These are phyloP conservation scores for Aporophyla nigra DNA, from an alignment of 2,888 invertebrate species.

Conservation along the genomic window DNA sequence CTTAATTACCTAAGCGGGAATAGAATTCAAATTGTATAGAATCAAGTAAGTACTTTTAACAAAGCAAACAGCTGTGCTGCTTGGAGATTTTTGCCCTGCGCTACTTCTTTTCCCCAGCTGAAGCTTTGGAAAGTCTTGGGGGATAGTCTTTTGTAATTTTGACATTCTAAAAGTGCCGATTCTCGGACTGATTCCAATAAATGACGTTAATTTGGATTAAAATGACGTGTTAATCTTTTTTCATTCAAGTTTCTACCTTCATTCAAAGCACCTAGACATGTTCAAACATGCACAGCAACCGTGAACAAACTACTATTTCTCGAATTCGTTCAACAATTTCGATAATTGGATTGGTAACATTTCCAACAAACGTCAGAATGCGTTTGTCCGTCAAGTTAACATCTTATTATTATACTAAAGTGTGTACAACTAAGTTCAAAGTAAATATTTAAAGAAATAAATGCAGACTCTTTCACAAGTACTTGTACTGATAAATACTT, in stretches of 20 bases:
- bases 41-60: not conserved
- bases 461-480: constrained; percentile 57
- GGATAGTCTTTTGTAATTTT: too few relatives aligned
- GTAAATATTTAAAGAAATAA: constrained; percentile 54
- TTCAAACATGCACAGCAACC: constrained; percentile 13
- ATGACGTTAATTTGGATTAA: too few relatives aligned
- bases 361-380: constrained; percentile 29
- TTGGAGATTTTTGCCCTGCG: not conserved
- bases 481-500: constrained; percentile 44
- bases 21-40: not conserved
- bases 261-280: not conserved
- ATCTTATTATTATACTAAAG: constrained; percentile 14
- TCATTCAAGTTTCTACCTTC: not conserved
- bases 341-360: constrained; percentile 50
- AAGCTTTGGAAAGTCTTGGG: too few relatives aligned
- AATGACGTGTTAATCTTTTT: not conserved
- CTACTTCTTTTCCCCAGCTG: too few relatives aligned
- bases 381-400: constrained; percentile 27
- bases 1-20: not conserved
- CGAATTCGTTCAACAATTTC: constrained; percentile 48
- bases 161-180: too few relatives aligned
- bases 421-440: constrained; percentile 34
- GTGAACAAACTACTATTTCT: constrained; percentile 33
- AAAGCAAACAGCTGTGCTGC: not conserved
- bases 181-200: too few relatives aligned